Evolutionary conservation across 2,888 invertebrate genomes (phyloP).

Genomic region (Epirrita christyi): DNA sequence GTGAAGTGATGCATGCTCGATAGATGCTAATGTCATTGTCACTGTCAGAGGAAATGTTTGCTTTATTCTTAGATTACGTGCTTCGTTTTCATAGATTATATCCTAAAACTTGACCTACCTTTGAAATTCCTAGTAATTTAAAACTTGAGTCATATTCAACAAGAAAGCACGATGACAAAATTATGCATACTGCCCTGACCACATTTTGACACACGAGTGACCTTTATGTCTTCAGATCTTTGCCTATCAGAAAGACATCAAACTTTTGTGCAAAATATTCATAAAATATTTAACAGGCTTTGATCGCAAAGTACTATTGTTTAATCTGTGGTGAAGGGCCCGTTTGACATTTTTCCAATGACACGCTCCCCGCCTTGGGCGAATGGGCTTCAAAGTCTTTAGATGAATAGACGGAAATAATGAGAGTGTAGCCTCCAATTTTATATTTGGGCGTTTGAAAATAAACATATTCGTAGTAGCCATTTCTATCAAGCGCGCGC

Average conservation of each 20-base stretch:
- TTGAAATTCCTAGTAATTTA: too few relatives aligned
- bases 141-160: too few relatives aligned
- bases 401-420: conserved; percentile 1
- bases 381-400: background rate
- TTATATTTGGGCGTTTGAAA: background rate
- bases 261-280: conserved; percentile 2
- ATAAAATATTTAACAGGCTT: conserved; percentile 4
- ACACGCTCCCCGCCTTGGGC: background rate
- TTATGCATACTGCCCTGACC: background rate
- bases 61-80: too few relatives aligned
- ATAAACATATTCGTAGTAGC: background rate
- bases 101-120: too few relatives aligned
- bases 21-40: conserved; percentile 13
- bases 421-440: background rate
- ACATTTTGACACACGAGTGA: background rate
- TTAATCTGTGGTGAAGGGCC: conserved; percentile 10
- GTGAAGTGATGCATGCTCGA: background rate
- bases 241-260: background rate
- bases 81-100: too few relatives aligned
- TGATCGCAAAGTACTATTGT: conserved; percentile 1
- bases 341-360: conserved; percentile 17
- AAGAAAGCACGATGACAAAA: background rate
- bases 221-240: too few relatives aligned
- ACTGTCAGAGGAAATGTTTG: background rate
- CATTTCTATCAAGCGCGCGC: too few relatives aligned